Base-by-base conservation (phyloP, 2,888 invertebrate genomes). In the Stenoptilia bipunctidactyla region DNA sequence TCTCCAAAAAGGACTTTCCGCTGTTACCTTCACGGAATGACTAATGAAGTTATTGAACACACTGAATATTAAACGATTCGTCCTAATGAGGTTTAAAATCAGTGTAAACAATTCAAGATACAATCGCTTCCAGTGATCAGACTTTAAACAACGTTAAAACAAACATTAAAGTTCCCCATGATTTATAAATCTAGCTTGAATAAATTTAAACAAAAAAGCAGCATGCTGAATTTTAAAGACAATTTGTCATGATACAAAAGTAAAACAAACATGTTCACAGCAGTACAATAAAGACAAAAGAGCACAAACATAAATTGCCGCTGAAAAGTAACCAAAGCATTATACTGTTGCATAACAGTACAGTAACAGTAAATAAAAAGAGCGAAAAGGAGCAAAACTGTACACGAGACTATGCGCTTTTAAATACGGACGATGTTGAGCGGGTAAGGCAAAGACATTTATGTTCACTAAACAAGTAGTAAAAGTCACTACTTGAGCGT, bases 401-500 rank as follows among this genome's bases (percentile, higher is more conserved):
- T 63, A 69, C 73, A 76, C 76, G 75, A 80, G 77, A 82, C 75
- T 71, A 72, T 74, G 74, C 73, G 79, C 80, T 82, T 83, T 82
- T 83, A 82, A 83, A 83, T 83, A 82, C 80, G 80, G 74, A 62
- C 72, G 79, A 80, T 71, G 76, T 72, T 71, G 70, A 73, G 67
- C 75, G 80, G 73, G 79, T 64, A 80, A 82, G 74, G 80, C 80
- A 80, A 80, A 84, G 85, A 85, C 85, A 83, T 85, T 85, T 84
- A 85, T 85, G 85, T 84, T 80, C 84, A 82, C 85, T 85, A 85
- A 85, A 85, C 85, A 85, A 85, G 85, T 84, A 85, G 84, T 85
- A 84, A 85, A 85, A 85, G 85, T 85, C 85, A 82, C 80, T 83
- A 72, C 82, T 85, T 83, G 84, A 85, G 82, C 80, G 85, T 84